Base-by-base conservation (phyloP, 1,140 invertebrate species). In the Helicoverpa armigera region DNA sequence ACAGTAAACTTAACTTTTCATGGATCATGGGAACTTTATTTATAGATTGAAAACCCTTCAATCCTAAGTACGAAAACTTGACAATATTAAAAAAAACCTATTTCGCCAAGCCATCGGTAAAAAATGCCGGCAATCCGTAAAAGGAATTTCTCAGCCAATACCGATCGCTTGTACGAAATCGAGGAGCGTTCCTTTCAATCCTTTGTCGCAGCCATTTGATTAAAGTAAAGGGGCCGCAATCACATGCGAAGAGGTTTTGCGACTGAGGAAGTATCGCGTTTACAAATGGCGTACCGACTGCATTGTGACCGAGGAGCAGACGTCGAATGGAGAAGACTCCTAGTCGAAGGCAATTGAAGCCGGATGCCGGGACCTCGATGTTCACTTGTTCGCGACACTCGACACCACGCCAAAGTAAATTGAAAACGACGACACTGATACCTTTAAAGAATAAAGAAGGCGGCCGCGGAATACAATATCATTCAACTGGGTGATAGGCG, bases 151-250 rank as follows among this genome's bases (percentile, higher is more conserved):
- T 84, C 86, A 91, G 91, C 90, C 89, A 93, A 94, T 93, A 91
- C 87, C 89, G 89, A 92, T 92, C 88, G 85, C 86, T 88, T 88
- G 88, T 91, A 92, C 89, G 88, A 91, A 90, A 92, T 90, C 88
- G 89, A 88, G 87, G 81, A 91, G 87, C 87, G 85, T 90, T 93
- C 91, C 88, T 89, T 94, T 92, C 90, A 93, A 93, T 90, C 92
- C 93, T 94, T 94, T 94, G 92, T 95, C 91, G 91, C 85, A 89
- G 87, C 85, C 87, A 92, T 95, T 94, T 93, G 92, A 95, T 95
- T 94, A 94, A 91, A 90, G 89, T 89, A 90, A 92, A 94, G 91
- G 89, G 87, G 88, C 89, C 92, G 92, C 92, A 92, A 92, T 93
- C 89, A 87, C 85, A 93, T 88, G 88, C 87, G 87, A 91, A 79